phyloP scores from a whole-genome alignment of 2,888 invertebrate genomes.

The Scaptomyza reducta region DNA sequence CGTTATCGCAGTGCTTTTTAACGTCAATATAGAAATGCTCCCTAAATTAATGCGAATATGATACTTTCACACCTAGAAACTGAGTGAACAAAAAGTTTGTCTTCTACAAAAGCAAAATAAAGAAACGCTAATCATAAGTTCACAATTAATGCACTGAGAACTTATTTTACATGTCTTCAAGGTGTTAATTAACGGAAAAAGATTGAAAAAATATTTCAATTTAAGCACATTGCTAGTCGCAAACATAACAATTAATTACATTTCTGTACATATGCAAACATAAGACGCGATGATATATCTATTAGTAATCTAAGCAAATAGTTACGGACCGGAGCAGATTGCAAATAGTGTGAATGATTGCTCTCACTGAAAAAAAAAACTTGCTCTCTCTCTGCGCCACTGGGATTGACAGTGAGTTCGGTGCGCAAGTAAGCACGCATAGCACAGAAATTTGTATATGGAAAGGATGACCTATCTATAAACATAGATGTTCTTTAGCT shows the following conservation, averaged over 20 bases:
- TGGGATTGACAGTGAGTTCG: conserved; percentile 1
- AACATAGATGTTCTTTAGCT: not conserved
- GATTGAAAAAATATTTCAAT: not conserved
- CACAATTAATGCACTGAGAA: not conserved
- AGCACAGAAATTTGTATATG: not conserved
- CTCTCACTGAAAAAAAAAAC: not conserved
- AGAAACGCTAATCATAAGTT: not conserved
- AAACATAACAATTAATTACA: not conserved
- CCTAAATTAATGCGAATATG: not conserved
- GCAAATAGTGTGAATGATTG: not conserved
- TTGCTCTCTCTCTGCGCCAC: not conserved
- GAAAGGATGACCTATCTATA: conserved; percentile 7
- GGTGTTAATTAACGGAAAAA: not conserved
- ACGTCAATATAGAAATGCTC: not conserved
- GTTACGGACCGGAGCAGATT: not conserved
- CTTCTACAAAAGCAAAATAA: not conserved
- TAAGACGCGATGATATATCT: not conserved
- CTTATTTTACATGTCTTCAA: not conserved
- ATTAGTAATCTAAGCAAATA: not conserved
- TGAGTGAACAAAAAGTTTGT: not conserved
- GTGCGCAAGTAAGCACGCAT: conserved; percentile 1
- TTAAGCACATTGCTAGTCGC: not conserved
- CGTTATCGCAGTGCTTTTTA: not conserved
- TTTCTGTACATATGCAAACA: not conserved
- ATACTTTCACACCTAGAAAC: conserved; percentile 5